Evolutionary conservation across 2,888 invertebrate species (phyloP), one percentile per base, ranked within the genome.

Genomic region (Drosophila anomelani): DNA sequence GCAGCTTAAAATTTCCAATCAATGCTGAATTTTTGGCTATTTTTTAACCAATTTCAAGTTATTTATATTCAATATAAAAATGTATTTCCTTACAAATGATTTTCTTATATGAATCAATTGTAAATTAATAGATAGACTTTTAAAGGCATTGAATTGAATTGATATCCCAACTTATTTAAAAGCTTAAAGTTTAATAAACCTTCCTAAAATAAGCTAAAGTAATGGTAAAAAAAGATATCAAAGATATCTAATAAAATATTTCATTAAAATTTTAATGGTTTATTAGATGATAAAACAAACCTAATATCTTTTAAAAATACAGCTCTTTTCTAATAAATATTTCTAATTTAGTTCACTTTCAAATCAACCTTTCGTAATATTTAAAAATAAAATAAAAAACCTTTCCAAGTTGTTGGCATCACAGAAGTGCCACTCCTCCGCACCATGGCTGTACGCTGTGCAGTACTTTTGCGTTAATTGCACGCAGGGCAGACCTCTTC

Each of bases 401-500:
- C 20, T 7, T 12, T 7, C 29, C 10, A 43, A 17, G 1, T 8
- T 56, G 47, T 38, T 47, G 38, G 20, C 47, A 49, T 66, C 54
- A 29, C 36, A 47, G 32, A 9, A 15, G 10, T 8, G 20, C 36
- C 36, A 41, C 72, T 26, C 43, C 34, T 43, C 43, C 51, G 71
- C 75, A 68, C 74, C 81, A 76, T 80, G 74, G 71, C 75, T 78
- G 78, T 70, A 69, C 78, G 66, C 61, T 66, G 74, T 74, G 5
- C 34, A 89, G 88, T 86, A 85, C 85, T 85, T 86, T 86, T 83
- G 77, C 87, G 86, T 81, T 89, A 85, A 85, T 85, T 89, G 85
- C 90, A 83, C 84, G 86, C 90, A 89, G 71, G 36, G 86, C 85
- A 85, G 58, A 57, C 71, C 55, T 58, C 57, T 57, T 47, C 72